Evolutionary conservation across 2,113 vertebrate species (phyloP).

Genomic region (Mastomys coucha): DNA sequence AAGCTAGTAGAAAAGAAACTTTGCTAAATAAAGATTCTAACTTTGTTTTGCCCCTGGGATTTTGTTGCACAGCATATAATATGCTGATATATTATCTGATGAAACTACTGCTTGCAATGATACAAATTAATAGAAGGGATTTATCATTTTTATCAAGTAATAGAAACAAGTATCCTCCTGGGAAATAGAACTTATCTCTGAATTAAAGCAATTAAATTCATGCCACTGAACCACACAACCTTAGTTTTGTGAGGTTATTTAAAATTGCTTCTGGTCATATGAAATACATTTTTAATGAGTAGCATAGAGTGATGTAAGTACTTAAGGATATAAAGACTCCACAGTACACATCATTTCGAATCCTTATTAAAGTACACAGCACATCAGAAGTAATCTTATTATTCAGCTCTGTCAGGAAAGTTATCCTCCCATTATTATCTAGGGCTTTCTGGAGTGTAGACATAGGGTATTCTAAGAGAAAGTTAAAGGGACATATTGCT

Average conservation of each 20-base stretch:
- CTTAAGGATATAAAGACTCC: conserved; percentile 62
- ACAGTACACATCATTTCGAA: conserved; percentile 66
- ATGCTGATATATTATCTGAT: conserved; percentile 67
- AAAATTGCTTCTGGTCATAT: conserved; percentile 75
- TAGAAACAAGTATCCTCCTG: conserved; percentile 67
- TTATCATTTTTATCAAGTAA: conserved; percentile 75
- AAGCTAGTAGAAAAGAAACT: conserved; percentile 52
- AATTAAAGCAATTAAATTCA: conserved; percentile 74
- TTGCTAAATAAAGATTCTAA: conserved; percentile 52
- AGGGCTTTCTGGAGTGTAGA: background rate
- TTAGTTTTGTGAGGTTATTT: conserved; percentile 71
- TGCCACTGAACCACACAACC: conserved; percentile 50
- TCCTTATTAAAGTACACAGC: conserved; percentile 16
- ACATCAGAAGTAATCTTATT: background rate
- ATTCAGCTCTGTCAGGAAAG: background rate
- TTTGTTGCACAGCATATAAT: conserved; percentile 61
- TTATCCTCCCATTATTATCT: background rate
- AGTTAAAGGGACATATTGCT: background rate
- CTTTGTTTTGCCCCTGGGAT: conserved; percentile 59
- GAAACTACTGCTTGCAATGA: conserved; percentile 62
- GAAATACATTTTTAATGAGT: conserved; percentile 78
- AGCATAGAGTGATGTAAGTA: conserved; percentile 53
- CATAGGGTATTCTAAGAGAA: background rate
- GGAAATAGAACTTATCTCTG: conserved; percentile 69
- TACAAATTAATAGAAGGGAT: conserved; percentile 75